Conservation (phyloP, 2,113 vertebrate genomes). For the Uropsilus gracilis region DNA sequence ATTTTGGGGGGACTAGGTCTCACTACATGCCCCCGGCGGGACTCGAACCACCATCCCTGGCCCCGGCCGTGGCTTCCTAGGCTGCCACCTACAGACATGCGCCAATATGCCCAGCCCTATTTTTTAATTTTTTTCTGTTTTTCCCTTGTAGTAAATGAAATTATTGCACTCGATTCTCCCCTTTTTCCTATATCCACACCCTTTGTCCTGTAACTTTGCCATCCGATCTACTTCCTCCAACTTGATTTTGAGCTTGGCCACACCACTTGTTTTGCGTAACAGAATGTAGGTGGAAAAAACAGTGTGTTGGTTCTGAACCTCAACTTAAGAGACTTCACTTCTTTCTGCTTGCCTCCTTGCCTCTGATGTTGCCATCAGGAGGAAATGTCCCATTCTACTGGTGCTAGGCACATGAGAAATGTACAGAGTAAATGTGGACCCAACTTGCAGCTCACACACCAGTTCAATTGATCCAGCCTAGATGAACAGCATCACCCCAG, state of each 20-base stretch:
- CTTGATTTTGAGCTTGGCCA: not conserved
- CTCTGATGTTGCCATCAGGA: not conserved
- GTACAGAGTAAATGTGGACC: not conserved
- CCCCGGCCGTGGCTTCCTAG: no score
- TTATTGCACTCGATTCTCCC: not conserved
- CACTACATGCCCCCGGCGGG: no score
- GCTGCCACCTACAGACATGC: no score
- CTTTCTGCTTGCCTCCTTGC: not conserved
- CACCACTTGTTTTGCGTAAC: not conserved
- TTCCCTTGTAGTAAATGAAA: not conserved
- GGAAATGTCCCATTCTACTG: not conserved
- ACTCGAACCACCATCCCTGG: no score
- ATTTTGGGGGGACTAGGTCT: no score
- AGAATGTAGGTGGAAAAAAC: not conserved
- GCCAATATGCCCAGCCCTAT: no score
- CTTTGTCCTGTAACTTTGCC: not conserved
- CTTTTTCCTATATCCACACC: not conserved
- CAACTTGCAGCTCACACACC: not conserved
- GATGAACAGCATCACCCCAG: not conserved
- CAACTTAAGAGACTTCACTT: not conserved
- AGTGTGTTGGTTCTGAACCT: not conserved
- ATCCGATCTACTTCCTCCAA: not conserved
- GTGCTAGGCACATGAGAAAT: not conserved
- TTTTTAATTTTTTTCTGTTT: slow-evolving; percentile 25
- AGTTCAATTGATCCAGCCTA: not conserved